Evolutionary conservation across 2,888 invertebrate species (phyloP), one percentile per base, ranked within the genome.

Genomic region (Clunio marinus): DNA sequence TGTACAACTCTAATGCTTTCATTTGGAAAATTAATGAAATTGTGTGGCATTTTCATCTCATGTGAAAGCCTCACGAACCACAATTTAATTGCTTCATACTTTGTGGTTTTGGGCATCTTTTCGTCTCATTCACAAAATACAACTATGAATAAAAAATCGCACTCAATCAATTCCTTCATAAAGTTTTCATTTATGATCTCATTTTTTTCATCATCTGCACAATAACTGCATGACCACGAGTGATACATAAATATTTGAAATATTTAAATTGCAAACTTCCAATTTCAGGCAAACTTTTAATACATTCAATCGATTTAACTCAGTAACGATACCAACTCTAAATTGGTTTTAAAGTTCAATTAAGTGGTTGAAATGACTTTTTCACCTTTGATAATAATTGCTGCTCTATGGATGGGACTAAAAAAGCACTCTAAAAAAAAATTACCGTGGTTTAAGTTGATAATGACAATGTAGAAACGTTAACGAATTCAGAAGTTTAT

Each of bases 11-110:
- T 57, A 24, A 57, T 24, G 27, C 57, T 51, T 51, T 51, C 51
- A 51, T 22, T 51, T 51, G 51, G 57, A 57, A 57, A 57, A 57
- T 57, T 57, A 57, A 57, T 57, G 57, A 57, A 57, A 27, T 25
- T 24, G 27, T 57, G 27, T 57, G 57, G 57, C 57, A 27, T 25
- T 13, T 32, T 32, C 35, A 32, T 51, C 22, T 51, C 51, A 51
- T 51, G 51, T 51, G 51, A 51, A 45, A 62, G 22, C 62, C 62
- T 41, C 41, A 20, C 24, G n/a, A 41, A 46, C 63, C 63, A 20
- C 63, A 63, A 22, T 25, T 28, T 63, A 63, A 63, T 63, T 63
- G 63, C 63, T 63, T 45, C 46, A 57, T 24, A 20, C 51, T 51
- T 51, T 51, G 57, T 27, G 57, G 57, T 25, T 25, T 22, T 51